A percentile compares a stretch with the other conserved stretches of the same genome.
Evolutionary conservation across 2,888 invertebrate genomes (phyloP).

Genomic region (Dolichomitus sp.): DNA sequence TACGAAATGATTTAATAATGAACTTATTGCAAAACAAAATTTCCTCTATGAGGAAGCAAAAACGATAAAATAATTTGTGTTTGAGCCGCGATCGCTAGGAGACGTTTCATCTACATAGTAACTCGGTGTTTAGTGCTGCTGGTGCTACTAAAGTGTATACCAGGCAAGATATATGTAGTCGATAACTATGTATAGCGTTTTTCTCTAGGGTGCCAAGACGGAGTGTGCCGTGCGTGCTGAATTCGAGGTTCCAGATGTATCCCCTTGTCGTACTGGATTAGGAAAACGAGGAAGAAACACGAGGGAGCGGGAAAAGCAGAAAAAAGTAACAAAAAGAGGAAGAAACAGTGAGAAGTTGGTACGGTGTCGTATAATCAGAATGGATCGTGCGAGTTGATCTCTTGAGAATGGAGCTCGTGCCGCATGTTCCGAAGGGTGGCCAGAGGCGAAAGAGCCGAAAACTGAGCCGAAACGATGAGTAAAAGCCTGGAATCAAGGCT

Average conservation of each 20-base stretch:
- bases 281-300: not conserved
- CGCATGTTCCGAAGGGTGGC: not conserved
- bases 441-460: not conserved
- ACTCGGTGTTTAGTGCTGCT: not conserved
- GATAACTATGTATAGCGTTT: not conserved
- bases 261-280: not conserved
- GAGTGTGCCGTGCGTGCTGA: not conserved
- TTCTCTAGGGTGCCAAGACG: too few species aligned
- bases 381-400: slow-evolving; percentile 50
- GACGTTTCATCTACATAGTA: not conserved
- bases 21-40: too few species aligned
- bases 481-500: not conserved
- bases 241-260: not conserved
- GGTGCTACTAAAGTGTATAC: not conserved
- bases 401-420: not conserved
- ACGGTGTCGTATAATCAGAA: slow-evolving; percentile 51
- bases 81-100: not conserved
- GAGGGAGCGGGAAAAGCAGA: not conserved
- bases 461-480: slow-evolving; percentile 4
- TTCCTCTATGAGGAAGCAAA: too few species aligned
- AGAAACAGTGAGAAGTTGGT: slow-evolving; percentile 21
- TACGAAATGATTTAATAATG: too few species aligned
- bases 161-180: not conserved
- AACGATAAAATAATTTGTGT: not conserved
- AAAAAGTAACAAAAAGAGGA: slow-evolving; percentile 13